Conservation (phyloP, 2,888 invertebrate species). For the Drosophila nigritarsus region DNA sequence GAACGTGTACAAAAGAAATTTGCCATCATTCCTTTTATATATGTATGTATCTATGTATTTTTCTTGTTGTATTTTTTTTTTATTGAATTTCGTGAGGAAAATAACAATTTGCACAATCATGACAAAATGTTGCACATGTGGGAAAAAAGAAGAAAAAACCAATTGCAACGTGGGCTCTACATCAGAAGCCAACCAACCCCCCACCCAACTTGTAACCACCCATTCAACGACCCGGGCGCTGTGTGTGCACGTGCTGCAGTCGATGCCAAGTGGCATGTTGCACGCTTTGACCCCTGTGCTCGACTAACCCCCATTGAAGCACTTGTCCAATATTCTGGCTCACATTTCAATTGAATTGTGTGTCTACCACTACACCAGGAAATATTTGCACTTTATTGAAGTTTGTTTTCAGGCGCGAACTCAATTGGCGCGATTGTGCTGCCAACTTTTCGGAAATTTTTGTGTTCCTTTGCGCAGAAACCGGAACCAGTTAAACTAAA, state of each 20-base stretch:
- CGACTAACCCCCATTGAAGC: constrained; percentile 3
- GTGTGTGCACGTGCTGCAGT: constrained; percentile 29
- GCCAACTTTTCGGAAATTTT: neutral
- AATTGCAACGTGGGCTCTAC: constrained; percentile 25
- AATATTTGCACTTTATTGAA: constrained; percentile 21
- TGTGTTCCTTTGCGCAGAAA: neutral
- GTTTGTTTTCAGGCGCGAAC: constrained; percentile 8
- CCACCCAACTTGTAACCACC: neutral
- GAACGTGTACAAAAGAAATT: constrained; percentile 19
- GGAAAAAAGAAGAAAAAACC: constrained; percentile 1
- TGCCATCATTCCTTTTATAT: constrained; percentile 5
- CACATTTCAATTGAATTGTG: constrained; percentile 44
- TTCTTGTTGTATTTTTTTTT: constrained; percentile 26
- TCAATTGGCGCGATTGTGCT: constrained; percentile 16
- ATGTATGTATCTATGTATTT: neutral
- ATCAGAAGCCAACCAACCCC: neutral
- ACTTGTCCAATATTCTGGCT: constrained; percentile 35
- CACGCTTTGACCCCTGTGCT: constrained; percentile 9
- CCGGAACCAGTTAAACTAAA: neutral
- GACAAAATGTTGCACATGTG: constrained; percentile 47
- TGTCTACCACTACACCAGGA: constrained; percentile 27
- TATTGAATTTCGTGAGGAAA: constrained; percentile 54
- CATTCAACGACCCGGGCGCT: neutral
- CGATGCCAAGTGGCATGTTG: constrained; percentile 30
- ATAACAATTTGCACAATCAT: constrained; percentile 54